Base-by-base conservation (phyloP, 2,888 invertebrate genomes). In the Troglohyphantes excavatus region DNA sequence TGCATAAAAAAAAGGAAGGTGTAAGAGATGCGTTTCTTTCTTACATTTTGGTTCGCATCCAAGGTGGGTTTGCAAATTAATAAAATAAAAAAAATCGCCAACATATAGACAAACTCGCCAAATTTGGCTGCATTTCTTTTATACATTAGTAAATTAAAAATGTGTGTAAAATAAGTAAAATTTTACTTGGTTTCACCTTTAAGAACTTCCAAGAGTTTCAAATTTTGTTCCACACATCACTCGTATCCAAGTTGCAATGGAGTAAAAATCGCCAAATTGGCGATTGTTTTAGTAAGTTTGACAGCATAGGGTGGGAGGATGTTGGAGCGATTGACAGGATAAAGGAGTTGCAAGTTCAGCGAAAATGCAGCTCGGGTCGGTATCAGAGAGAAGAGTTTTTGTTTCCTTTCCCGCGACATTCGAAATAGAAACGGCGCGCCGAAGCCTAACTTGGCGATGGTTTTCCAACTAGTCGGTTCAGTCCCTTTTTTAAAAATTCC, bases 1-100 rank as follows among this genome's bases (percentile, higher is more conserved):
- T 65, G 23, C 46, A 84, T 23, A 39, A 17, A 75, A 43, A 65
- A 59, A 68, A 33, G 73, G n/a, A 27, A 68, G 27, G 59, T 33
- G 63, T 11, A 63, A 43, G 53, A 59, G 63, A 73, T 21, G 9
- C 53, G 67, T 67, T 53, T 53, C 59, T 75, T 76, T 26, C 53
- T n/a, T 19, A 27, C 67, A 33, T 53, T 46, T 65, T 85, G 84
- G 84, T 67, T 46, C 46, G 29, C 53, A 33, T 75, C 84, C 84
- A 85, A 61, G 43, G 39, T 63, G 63, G 46, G 39, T n/a, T n/a
- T 21, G 59, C 11, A 27, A 67, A 39, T n/a, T 21, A 39, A 21
- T 21, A 39, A 21, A 19, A 19, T 63, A n/a, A 63, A 19, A 63
- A 63, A 63, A n/a, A 6, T 3, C 9, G 63, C 19, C 19, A 63